Percentiles rank a stretch among this genome's conserved stretches.
phyloP scores from a whole-genome alignment of 64 coral and sea anemone genomes.

The Montipora efflorescens region DNA sequence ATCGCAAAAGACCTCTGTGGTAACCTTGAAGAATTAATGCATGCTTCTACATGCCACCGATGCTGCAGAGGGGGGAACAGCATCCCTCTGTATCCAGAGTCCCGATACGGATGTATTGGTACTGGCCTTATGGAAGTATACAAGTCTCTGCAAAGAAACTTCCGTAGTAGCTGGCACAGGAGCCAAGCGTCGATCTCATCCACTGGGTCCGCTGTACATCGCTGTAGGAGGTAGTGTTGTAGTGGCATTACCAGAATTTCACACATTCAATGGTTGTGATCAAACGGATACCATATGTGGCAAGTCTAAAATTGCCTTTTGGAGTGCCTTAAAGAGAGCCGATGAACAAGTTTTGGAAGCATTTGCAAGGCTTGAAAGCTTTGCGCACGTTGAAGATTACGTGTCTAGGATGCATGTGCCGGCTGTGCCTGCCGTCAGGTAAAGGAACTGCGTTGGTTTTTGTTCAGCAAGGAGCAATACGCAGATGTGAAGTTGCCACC shows the following conservation, averaged over 20 bases:
- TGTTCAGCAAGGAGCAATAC: conserved; percentile 35
- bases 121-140: too few species aligned
- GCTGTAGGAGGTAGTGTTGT: conserved; percentile 42
- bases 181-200: background rate
- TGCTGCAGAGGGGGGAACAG: conserved; percentile 25
- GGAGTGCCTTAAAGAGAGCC: background rate
- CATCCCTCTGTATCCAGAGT: background rate
- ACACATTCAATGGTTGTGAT: conserved; percentile 45
- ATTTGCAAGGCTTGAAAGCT: conserved; percentile 49
- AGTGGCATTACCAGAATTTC: conserved; percentile 56
- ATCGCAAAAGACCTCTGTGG: conserved; percentile 13
- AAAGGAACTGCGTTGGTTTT: conserved; percentile 13
- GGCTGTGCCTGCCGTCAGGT: conserved; percentile 25
- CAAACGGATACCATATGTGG: conserved; percentile 71
- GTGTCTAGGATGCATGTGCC: conserved; percentile 22
- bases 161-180: too few species aligned
- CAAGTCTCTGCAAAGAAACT: too few species aligned
- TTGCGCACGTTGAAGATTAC: background rate
- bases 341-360: conserved; percentile 33
- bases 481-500: conserved; percentile 47
- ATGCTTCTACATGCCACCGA: conserved; percentile 40
- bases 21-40: conserved; percentile 43
- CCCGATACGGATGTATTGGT: too few species aligned
- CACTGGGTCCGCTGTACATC: conserved; percentile 1
- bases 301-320: conserved; percentile 62